Percentiles rank a stretch among this genome's conserved stretches.
phyloP scores from a whole-genome alignment of 2,888 invertebrate genomes.

The Ochropacha duplaris region DNA sequence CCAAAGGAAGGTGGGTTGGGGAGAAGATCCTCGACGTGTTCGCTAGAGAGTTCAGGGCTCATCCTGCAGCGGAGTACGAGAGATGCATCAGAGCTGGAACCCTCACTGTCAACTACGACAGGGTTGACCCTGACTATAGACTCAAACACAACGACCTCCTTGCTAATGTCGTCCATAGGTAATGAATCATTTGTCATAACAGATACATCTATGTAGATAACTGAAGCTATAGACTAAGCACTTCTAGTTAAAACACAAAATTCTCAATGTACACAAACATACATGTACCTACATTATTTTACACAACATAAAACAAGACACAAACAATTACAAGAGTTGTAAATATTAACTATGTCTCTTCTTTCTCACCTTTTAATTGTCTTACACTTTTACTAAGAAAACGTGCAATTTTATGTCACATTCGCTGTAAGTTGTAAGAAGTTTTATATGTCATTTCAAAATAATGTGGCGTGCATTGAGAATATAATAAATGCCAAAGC shows the following conservation, averaged over 20 bases:
- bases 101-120: constrained; percentile 96
- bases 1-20: constrained; percentile 98
- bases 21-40: constrained; percentile 96
- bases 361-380: constrained; percentile 41
- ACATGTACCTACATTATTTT: constrained; percentile 18
- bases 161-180: constrained; percentile 97
- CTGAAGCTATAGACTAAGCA: constrained; percentile 39
- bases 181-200: constrained; percentile 29
- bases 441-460: constrained; percentile 10
- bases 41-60: constrained; percentile 95
- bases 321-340: constrained; percentile 37
- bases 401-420: constrained; percentile 28
- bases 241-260: constrained; percentile 14
- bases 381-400: constrained; percentile 30
- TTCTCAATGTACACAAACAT: constrained; percentile 15
- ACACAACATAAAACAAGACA: constrained; percentile 25
- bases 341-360: constrained; percentile 45
- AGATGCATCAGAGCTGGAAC: constrained; percentile 95
- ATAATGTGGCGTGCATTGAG: constrained; percentile 38
- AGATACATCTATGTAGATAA: constrained; percentile 23
- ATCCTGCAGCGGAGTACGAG: constrained; percentile 96
- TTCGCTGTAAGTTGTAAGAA: constrained; percentile 29
- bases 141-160: constrained; percentile 96
- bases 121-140: constrained; percentile 94
- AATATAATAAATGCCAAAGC: constrained; percentile 30